Conservation (phyloP, 2,888 invertebrate species). For the Thecophora atra region DNA sequence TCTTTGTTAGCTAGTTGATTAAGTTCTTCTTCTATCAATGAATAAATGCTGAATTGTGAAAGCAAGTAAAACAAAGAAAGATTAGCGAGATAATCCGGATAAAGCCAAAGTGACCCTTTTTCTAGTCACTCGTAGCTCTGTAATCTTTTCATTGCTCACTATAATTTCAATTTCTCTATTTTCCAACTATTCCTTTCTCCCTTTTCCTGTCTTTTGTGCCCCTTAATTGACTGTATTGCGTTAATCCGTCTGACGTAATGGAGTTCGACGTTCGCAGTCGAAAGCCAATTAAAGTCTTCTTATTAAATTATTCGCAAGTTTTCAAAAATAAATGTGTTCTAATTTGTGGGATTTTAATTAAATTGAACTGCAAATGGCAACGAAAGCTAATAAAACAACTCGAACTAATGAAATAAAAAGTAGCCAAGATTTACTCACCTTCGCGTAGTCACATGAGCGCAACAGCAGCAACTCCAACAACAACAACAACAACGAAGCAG, state of each 20-base stretch:
- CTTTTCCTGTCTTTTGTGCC: neutral
- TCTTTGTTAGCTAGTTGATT: no score
- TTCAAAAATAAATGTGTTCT: constrained; percentile 28
- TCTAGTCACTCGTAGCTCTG: no score
- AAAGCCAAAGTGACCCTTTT: no score
- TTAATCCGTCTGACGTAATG: neutral
- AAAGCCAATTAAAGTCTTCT: constrained; percentile 33
- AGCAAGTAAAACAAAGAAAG: no score
- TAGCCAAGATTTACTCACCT: constrained; percentile 30
- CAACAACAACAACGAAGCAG: constrained; percentile 13
- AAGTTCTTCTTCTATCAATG: no score
- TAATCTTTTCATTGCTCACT: no score
- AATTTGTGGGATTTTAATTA: constrained; percentile 31
- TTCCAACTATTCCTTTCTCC: no score
- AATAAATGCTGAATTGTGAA: no score
- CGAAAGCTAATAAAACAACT: neutral
- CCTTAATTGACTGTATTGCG: neutral
- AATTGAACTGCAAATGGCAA: constrained; percentile 3
- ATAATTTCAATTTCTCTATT: no score
- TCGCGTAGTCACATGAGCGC: constrained; percentile 27
- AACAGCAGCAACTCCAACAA: constrained; percentile 18
- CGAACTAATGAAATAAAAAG: constrained; percentile 19
- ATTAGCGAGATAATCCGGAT: no score
- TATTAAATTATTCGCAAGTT: constrained; percentile 15
- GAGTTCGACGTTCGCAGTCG: neutral